phyloP scores from a whole-genome alignment of 1,140 invertebrate genomes.

The Coptotermes formosanus region DNA sequence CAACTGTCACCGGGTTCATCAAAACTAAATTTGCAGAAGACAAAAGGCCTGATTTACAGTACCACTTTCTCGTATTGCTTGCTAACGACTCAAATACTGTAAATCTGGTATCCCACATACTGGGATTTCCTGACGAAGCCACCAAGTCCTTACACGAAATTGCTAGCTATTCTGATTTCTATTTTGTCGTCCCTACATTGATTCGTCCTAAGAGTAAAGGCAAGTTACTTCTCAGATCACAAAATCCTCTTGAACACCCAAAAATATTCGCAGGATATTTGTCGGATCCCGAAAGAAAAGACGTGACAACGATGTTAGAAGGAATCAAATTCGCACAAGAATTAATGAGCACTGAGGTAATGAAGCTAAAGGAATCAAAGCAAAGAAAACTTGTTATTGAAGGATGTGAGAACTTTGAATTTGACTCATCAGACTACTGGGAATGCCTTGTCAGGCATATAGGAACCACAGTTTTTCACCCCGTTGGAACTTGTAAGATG shows the following conservation, averaged over 20 bases:
- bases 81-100: not conserved
- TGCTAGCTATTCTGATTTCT: not conserved
- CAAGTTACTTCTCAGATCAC: constrained; percentile 63
- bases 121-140: not conserved
- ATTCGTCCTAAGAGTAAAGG: constrained; percentile 46
- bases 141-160: not conserved
- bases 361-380: constrained; percentile 46
- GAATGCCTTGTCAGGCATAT: constrained; percentile 56
- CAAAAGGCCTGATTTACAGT: not conserved
- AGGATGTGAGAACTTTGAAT: constrained; percentile 42
- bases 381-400: constrained; percentile 37
- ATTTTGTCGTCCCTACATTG: constrained; percentile 38
- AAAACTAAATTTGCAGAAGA: not conserved
- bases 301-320: constrained; percentile 60
- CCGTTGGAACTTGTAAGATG: constrained; percentile 55
- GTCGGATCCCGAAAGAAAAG: constrained; percentile 70
- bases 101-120: not conserved
- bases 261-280: constrained; percentile 85
- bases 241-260: constrained; percentile 75
- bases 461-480: constrained; percentile 49
- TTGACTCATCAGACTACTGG: constrained; percentile 36
- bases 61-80: not conserved
- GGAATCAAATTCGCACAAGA: constrained; percentile 53
- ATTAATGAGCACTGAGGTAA: constrained; percentile 46
- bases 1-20: not conserved